Percentiles rank a stretch among this genome's conserved stretches.
These are phyloP conservation scores for Lordiphosa mommai DNA, from an alignment of 1,140 invertebrate genomes.

Conservation along the genomic window DNA sequence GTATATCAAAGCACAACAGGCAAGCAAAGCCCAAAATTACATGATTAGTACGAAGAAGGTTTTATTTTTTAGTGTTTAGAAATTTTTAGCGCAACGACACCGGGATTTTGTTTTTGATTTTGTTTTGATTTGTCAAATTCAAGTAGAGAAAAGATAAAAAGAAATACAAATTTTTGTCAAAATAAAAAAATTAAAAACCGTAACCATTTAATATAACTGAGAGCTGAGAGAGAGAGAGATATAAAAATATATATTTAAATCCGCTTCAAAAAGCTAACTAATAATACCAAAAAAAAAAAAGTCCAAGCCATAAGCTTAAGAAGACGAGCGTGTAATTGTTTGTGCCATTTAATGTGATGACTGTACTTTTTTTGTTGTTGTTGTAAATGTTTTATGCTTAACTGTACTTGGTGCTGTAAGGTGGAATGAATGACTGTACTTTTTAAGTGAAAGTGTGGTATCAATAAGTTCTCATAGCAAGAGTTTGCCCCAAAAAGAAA, in stretches of 20 bases:
- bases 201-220: slow-evolving; percentile 45
- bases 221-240: slow-evolving; percentile 25
- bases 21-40: slow-evolving; percentile 62
- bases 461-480: slow-evolving; percentile 65
- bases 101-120: slow-evolving; percentile 54
- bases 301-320: slow-evolving; percentile 56
- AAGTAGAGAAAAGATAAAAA: slow-evolving; percentile 69
- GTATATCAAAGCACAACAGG: slow-evolving; percentile 52
- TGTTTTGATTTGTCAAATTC: slow-evolving; percentile 26
- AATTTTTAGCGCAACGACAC: slow-evolving; percentile 71
- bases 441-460: slow-evolving; percentile 1
- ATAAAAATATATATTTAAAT: slow-evolving; percentile 29
- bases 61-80: slow-evolving; percentile 41
- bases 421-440: slow-evolving; percentile 14
- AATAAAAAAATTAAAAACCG: slow-evolving; percentile 65
- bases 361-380: slow-evolving; percentile 29
- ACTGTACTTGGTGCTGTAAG: background rate
- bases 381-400: background rate
- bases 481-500: slow-evolving; percentile 42
- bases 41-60: slow-evolving; percentile 39
- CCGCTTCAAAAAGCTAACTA: slow-evolving; percentile 55
- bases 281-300: slow-evolving; percentile 19
- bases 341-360: slow-evolving; percentile 44
- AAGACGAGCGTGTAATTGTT: slow-evolving; percentile 6
- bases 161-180: slow-evolving; percentile 66